Evolutionary conservation across 2,113 vertebrate species (phyloP).

Genomic region (Dolichotis patagonum): DNA sequence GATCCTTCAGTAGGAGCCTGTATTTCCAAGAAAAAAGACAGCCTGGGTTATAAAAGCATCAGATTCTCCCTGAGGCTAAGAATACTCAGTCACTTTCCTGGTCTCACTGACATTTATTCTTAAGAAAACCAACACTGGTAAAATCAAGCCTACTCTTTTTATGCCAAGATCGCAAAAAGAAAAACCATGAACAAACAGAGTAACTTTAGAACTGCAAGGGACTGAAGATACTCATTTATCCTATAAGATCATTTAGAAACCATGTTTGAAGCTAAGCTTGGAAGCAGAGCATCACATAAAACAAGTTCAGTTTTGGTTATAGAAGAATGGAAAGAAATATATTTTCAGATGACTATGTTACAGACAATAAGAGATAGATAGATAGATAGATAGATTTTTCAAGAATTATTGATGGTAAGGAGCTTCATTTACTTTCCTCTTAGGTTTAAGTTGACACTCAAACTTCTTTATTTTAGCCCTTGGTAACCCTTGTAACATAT

Average conservation of each 20-base stretch:
- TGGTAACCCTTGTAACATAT: not conserved
- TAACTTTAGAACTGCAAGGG: not conserved
- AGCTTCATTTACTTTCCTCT: not conserved
- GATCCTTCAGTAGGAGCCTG: not conserved
- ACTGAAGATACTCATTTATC: not conserved
- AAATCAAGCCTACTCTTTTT: not conserved
- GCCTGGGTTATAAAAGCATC: not conserved
- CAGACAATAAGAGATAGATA: not conserved
- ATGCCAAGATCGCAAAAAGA: not conserved
- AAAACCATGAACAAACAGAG: not conserved
- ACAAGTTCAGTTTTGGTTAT: not conserved
- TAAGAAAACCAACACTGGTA: not conserved
- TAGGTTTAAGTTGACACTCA: not conserved
- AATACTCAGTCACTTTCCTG: not conserved
- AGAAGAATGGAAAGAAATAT: not conserved
- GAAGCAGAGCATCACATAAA: not conserved
- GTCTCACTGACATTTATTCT: not conserved
- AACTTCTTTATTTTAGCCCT: not conserved
- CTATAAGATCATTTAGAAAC: not conserved
- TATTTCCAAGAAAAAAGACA: not conserved
- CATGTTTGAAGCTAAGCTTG: not conserved
- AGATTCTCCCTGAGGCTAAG: not conserved
- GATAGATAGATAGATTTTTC: not conserved
- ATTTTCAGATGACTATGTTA: not conserved
- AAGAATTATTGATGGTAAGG: not conserved